These are phyloP conservation scores for Cliona cf. orientalis DNA, from an alignment of 37 sponge, comb jelly and placozoan species.

Conservation along the genomic window DNA sequence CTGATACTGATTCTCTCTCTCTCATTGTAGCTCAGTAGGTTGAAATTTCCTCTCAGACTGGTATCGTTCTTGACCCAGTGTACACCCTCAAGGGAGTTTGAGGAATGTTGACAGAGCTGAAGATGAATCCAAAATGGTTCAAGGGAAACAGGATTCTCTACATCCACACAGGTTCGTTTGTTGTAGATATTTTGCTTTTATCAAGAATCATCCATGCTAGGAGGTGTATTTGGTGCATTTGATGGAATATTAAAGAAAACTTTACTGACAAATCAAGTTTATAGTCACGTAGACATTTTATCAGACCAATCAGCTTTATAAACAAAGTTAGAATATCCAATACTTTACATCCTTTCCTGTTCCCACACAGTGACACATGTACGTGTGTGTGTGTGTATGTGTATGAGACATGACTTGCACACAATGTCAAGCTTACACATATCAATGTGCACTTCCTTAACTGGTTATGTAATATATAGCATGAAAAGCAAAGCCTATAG, in stretches of 20 bases:
- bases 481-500: too few species aligned
- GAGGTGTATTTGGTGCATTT: slow-evolving; percentile 72
- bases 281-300: slow-evolving; percentile 6
- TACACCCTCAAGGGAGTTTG: slow-evolving; percentile 87
- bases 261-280: slow-evolving; percentile 41
- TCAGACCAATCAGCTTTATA: too few species aligned
- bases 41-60: slow-evolving; percentile 60
- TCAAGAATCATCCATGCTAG: too few species aligned
- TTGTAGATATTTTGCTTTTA: too few species aligned
- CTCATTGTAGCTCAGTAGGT: slow-evolving; percentile 22
- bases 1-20: neutral
- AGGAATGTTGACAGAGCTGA: slow-evolving; percentile 85
- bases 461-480: too few species aligned
- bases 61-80: slow-evolving; percentile 76
- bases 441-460: too few species aligned
- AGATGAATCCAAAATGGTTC: slow-evolving; percentile 67
- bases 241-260: slow-evolving; percentile 45
- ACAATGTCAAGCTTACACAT: too few species aligned
- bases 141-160: slow-evolving; percentile 74
- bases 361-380: too few species aligned
- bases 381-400: too few species aligned
- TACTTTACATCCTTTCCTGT: too few species aligned
- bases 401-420: too few species aligned
- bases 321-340: too few species aligned
- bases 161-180: slow-evolving; percentile 96